These are phyloP conservation scores for Suillia variegata DNA, from an alignment of 2,888 invertebrate genomes.

Conservation along the genomic window DNA sequence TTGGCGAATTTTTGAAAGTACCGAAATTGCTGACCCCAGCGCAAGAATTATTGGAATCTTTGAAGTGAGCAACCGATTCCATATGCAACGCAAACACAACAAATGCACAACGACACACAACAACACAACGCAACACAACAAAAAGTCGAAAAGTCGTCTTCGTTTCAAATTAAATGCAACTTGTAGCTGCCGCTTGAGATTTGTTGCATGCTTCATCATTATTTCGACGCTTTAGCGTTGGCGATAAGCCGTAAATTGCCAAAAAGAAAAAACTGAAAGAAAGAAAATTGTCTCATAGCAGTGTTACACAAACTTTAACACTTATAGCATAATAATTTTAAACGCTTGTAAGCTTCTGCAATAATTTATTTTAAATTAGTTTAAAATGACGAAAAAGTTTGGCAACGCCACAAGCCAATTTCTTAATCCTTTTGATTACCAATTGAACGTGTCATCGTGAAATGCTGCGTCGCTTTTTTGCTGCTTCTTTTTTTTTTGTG, in stretches of 20 bases:
- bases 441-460: slow-evolving; percentile 57
- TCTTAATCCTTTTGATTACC: slow-evolving; percentile 48
- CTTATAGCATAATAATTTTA: no score
- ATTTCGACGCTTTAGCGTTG: slow-evolving; percentile 33
- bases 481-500: not conserved
- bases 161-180: slow-evolving; percentile 30
- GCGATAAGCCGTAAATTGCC: slow-evolving; percentile 33
- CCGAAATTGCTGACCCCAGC: no score
- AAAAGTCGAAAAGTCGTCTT: slow-evolving; percentile 23
- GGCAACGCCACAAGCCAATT: slow-evolving; percentile 8
- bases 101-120: not conserved
- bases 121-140: not conserved
- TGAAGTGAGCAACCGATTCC: not conserved
- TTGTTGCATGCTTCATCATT: slow-evolving; percentile 37
- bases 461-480: slow-evolving; percentile 38
- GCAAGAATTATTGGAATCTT: no score
- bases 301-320: not conserved
- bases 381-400: slow-evolving; percentile 1
- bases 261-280: slow-evolving; percentile 9
- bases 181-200: slow-evolving; percentile 35
- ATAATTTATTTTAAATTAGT: no score
- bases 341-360: no score
- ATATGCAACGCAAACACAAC: not conserved
- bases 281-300: no score
- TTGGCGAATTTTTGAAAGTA: no score